A percentile compares a stretch with the other conserved stretches of the same genome.
Evolutionary conservation across 2,797 vertebrate species (phyloP).

Genomic region (Sphaeramia orbicularis): DNA sequence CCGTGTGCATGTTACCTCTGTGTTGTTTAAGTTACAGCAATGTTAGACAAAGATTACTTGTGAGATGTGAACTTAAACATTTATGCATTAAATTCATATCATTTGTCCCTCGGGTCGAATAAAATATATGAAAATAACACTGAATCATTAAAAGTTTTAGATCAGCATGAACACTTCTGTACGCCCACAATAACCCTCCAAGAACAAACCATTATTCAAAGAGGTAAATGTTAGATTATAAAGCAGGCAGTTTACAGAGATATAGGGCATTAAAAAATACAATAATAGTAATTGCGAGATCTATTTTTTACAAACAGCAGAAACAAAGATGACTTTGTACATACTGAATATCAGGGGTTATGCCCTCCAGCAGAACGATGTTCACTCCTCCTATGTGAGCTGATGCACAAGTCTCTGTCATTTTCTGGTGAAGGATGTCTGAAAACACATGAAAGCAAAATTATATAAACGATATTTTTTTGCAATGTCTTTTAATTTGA

Average conservation of each 20-base stretch:
- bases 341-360: slow-evolving; percentile 98
- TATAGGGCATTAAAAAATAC: no score
- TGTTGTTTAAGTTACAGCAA: not conserved
- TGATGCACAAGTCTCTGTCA: slow-evolving; percentile 98
- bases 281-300: not conserved
- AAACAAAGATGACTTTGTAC: slow-evolving; percentile 65
- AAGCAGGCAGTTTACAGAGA: no score
- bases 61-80: not conserved
- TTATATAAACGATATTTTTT: no score
- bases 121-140: not conserved
- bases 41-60: not conserved
- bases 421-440: slow-evolving; percentile 99
- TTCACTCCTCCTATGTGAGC: slow-evolving; percentile 98
- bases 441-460: not conserved
- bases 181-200: not conserved
- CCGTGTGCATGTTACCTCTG: not conserved
- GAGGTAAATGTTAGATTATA: not conserved
- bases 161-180: not conserved
- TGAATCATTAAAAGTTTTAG: not conserved
- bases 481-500: no score
- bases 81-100: not conserved
- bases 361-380: slow-evolving; percentile 97
- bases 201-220: not conserved
- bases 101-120: not conserved
- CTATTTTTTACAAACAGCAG: not conserved